These are phyloP conservation scores for Seriola quinqueradiata DNA, from an alignment of 2,113 vertebrate genomes.

Conservation along the genomic window DNA sequence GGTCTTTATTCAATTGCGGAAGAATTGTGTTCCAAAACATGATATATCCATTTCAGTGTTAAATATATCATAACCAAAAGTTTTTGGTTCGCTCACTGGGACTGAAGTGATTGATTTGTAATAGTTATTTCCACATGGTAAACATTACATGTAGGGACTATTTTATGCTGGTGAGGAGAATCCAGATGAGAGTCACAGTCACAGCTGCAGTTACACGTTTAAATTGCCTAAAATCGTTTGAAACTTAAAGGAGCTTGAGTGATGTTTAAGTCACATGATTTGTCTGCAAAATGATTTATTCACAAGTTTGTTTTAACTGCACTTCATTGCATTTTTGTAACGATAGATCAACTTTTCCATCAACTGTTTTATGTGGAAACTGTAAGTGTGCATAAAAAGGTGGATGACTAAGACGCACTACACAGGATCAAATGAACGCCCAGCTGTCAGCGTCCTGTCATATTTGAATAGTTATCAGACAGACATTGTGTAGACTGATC, in stretches of 20 bases:
- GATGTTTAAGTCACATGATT: neutral
- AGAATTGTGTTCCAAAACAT: slow-evolving; percentile 40
- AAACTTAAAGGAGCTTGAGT: neutral
- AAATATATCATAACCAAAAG: slow-evolving; percentile 27
- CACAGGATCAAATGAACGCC: neutral
- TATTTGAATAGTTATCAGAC: neutral
- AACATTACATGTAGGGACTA: neutral
- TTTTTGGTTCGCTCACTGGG: slow-evolving; percentile 14
- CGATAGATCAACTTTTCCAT: neutral
- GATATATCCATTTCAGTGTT: slow-evolving; percentile 40
- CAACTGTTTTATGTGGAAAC: neutral
- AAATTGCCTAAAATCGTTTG: too few species aligned
- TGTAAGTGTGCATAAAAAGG: neutral
- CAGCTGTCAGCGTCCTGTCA: neutral
- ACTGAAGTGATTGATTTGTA: slow-evolving; percentile 11
- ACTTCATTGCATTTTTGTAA: too few species aligned
- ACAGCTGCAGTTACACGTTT: neutral
- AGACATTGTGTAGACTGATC: neutral
- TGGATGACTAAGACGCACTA: neutral
- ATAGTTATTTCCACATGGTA: slow-evolving; percentile 15
- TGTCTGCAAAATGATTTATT: neutral
- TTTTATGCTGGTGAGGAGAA: neutral
- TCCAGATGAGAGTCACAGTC: neutral
- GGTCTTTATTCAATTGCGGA: slow-evolving; percentile 43
- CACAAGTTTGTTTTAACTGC: too few species aligned